Evolutionary conservation across 1,140 invertebrate species (phyloP), one percentile per base, ranked within the genome.

Genomic region (Drosophila bocqueti): DNA sequence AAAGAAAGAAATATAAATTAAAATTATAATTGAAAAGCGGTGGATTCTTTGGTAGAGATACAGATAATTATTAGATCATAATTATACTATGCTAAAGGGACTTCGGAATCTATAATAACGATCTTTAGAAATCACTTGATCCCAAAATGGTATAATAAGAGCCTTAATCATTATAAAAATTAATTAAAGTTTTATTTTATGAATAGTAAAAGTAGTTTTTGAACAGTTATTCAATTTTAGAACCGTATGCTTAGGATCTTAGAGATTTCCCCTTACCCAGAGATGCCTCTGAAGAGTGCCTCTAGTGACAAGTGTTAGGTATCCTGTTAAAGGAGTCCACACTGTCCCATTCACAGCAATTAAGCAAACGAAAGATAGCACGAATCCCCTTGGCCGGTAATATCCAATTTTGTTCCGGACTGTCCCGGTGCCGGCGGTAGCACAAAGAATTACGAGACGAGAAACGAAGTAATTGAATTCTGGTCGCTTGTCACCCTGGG

Each of bases 371-470:
- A 73, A 73, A 18, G 36, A 72, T 38, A 43, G 60, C 46, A 24
- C 40, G 38, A 26, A 42, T 18, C 52, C 36, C 69, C 42, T 55
- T 40, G 62, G 36, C 75, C 75, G 62, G 75, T 67, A 42, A 34
- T 69, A 80, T 72, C 79, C 60, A 60, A 57, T 74, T 83, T 79
- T 72, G 74, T 74, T 82, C 80, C 80, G 67, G 62, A 67, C 76
- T 65, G 62, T 76, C 71, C 61, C 72, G 52, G 61, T 76, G 31
- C 54, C 54, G 74, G 74, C 62, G 73, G 73, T 54, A 42, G 47
- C 62, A 73, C 31, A 74, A 74, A 74, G 71, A 76, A 66, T 66
- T 66, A 76, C 54, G 72, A 65, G 72, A 64, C 38, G 49, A 52
- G 67, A 38, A 57, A 68, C 67, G 63, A 57, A 67, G 66, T 69